Evolutionary conservation across 2,113 vertebrate genomes (phyloP).

Genomic region (Cinclus mexicanus): DNA sequence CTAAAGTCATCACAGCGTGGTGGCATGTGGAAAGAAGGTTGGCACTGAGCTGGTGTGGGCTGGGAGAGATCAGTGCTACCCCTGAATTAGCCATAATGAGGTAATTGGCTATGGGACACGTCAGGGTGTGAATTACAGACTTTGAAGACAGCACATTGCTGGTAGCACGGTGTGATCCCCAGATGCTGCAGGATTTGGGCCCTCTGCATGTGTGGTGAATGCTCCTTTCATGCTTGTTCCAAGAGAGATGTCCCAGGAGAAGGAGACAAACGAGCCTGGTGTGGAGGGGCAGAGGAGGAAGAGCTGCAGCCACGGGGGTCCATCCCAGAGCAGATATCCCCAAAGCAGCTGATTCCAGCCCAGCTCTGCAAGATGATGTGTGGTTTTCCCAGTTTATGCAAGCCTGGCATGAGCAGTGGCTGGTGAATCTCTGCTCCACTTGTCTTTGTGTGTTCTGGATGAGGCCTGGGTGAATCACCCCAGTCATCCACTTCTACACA

Average conservation of each 20-base stretch:
- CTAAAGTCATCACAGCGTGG: not conserved
- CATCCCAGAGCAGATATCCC: not conserved
- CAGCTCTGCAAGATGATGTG: not conserved
- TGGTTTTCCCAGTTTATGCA: not conserved
- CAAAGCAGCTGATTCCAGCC: not conserved
- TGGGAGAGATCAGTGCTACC: not conserved
- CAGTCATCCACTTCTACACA: not conserved
- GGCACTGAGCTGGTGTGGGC: not conserved
- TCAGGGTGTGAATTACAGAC: not conserved
- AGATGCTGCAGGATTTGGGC: not conserved
- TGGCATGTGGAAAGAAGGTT: not conserved
- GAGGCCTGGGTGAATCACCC: not conserved
- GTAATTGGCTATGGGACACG: not conserved
- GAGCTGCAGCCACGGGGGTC: not conserved
- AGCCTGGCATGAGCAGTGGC: not conserved
- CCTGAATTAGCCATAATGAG: fast-evolving
- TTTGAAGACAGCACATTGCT: not conserved
- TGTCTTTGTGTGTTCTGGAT: not conserved
- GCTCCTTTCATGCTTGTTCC: not conserved
- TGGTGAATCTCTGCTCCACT: not conserved
- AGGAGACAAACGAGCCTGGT: not conserved
- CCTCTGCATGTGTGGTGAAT: fast-evolving
- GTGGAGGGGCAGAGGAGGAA: not conserved
- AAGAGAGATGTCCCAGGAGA: not conserved
- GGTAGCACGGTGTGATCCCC: not conserved